phyloP scores from a whole-genome alignment of 1,140 invertebrate species.

The Listronotus oregonensis region DNA sequence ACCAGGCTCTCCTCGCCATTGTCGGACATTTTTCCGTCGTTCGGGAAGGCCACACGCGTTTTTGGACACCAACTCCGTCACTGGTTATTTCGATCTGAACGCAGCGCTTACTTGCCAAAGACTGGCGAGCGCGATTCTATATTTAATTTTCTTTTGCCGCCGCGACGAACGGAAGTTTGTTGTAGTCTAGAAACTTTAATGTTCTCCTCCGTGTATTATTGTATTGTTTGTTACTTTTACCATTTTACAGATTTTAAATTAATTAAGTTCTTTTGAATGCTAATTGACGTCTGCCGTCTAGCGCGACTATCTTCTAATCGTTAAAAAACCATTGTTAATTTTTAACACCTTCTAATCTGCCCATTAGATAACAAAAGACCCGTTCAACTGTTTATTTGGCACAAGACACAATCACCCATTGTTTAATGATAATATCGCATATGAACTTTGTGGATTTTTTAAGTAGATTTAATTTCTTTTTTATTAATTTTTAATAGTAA shows the following conservation, averaged over 20 bases:
- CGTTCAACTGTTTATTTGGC: background rate
- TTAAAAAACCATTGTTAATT: background rate
- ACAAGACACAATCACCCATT: background rate
- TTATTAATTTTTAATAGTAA: too few relatives aligned
- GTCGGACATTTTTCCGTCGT: slow-evolving; percentile 32
- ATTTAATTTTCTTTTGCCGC: slow-evolving; percentile 39
- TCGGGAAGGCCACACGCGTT: slow-evolving; percentile 30
- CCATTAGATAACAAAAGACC: background rate
- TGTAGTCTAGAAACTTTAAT: slow-evolving; percentile 34
- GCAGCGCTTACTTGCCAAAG: slow-evolving; percentile 37
- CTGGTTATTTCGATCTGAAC: slow-evolving; percentile 39
- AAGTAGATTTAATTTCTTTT: too few relatives aligned
- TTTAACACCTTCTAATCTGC: background rate
- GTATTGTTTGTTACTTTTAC: slow-evolving; percentile 2
- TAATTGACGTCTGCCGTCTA: background rate
- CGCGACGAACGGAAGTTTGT: slow-evolving; percentile 36
- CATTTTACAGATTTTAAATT: slow-evolving; percentile 10
- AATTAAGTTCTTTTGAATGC: background rate
- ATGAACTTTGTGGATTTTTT: too few relatives aligned
- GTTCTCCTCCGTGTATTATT: slow-evolving; percentile 22
- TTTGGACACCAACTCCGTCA: slow-evolving; percentile 37
- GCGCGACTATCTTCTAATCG: background rate
- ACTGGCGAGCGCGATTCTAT: slow-evolving; percentile 34
- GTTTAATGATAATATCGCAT: too few relatives aligned
- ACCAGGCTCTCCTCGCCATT: slow-evolving; percentile 39